phyloP scores from a whole-genome alignment of 2,797 vertebrate genomes.

The Leptatherina wallacei region DNA sequence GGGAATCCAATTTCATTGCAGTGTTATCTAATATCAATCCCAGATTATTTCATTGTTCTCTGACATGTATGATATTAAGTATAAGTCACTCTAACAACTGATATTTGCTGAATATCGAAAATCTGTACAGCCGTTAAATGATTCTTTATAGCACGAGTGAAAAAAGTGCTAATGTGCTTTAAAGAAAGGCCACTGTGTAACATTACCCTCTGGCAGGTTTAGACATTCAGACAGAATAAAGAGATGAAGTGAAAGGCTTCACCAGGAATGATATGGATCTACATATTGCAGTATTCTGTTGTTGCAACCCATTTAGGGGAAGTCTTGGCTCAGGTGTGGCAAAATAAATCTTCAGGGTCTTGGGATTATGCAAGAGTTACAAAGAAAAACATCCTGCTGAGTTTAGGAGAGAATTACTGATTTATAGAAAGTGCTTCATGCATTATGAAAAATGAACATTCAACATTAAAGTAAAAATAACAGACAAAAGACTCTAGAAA shows the following conservation, averaged over 20 bases:
- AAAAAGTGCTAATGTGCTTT: neutral
- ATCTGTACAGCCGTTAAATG: neutral
- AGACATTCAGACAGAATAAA: neutral
- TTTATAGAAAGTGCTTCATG: too few relatives aligned
- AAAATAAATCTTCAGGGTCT: neutral
- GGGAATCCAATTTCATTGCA: neutral
- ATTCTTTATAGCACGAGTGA: neutral
- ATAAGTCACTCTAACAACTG: neutral
- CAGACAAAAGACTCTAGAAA: too few relatives aligned
- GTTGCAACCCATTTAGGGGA: neutral
- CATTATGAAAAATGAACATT: too few relatives aligned
- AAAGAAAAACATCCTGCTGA: neutral
- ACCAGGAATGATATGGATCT: too few relatives aligned
- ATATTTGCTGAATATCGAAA: neutral
- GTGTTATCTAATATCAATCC: neutral
- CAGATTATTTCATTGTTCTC: neutral
- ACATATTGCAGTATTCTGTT: neutral
- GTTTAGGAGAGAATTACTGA: too few relatives aligned
- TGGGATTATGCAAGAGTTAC: neutral
- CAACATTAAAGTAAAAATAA: too few relatives aligned
- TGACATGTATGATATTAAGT: rapidly evolving
- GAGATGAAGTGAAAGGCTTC: too few relatives aligned
- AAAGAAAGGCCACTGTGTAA: neutral
- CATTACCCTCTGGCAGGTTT: too few relatives aligned
- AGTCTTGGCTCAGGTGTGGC: neutral